Conservation (phyloP, 2,888 invertebrate genomes). For the Eucera pruinosa region DNA sequence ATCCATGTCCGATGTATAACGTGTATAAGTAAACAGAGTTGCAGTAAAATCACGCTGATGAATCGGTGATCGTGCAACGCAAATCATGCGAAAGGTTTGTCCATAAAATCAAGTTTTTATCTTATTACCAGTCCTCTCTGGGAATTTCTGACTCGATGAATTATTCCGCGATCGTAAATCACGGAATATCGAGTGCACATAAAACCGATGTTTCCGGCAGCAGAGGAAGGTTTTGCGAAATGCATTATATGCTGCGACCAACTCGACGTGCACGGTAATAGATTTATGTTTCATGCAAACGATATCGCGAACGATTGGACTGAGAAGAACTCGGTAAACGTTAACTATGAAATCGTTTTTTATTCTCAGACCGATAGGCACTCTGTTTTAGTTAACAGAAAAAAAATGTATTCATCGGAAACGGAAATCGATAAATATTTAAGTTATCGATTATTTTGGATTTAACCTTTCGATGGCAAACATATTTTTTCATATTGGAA, state of each 20-base stretch:
- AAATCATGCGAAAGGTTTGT: constrained; percentile 32
- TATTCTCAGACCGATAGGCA: background rate
- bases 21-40: background rate
- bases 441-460: no score
- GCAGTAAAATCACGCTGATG: background rate
- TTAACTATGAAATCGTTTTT: background rate
- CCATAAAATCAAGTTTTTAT: constrained; percentile 37
- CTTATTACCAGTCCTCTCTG: constrained; percentile 16
- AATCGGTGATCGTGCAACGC: constrained; percentile 15
- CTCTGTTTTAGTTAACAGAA: background rate
- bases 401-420: background rate
- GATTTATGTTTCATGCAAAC: constrained; percentile 36
- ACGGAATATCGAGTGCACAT: constrained; percentile 44
- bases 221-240: constrained; percentile 29
- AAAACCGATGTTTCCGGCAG: constrained; percentile 47
- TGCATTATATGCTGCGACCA: constrained; percentile 33
- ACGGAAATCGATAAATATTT: background rate
- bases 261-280: constrained; percentile 32
- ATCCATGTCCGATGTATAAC: background rate
- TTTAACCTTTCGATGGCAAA: no score
- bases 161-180: constrained; percentile 52
- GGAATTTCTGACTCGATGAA: constrained; percentile 32
- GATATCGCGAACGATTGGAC: constrained; percentile 16
- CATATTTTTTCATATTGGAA: no score
- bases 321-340: constrained; percentile 2